A percentile compares a stretch with the other conserved stretches of the same genome.
phyloP scores from a whole-genome alignment of 1,140 invertebrate genomes.

The Ceratina australensis region DNA sequence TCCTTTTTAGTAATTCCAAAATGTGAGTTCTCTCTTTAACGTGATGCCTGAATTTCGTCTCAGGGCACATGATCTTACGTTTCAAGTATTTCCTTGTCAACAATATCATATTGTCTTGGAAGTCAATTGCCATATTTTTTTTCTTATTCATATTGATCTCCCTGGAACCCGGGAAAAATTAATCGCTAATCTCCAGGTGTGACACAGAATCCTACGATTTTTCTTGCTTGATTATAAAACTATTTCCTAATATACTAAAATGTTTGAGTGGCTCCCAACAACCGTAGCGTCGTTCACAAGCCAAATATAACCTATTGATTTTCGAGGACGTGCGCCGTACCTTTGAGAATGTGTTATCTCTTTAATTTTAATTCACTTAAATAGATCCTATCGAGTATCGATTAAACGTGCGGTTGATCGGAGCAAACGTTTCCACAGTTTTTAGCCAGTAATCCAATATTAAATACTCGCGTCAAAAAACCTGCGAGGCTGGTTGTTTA shows the following conservation, averaged over 20 bases:
- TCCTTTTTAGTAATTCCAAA: slow-evolving; percentile 85
- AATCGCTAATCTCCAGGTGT: not conserved
- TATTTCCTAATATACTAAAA: not conserved
- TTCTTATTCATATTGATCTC: slow-evolving; percentile 64
- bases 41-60: slow-evolving; percentile 81
- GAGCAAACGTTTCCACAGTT: not conserved
- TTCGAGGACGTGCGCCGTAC: not conserved
- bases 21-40: slow-evolving; percentile 83
- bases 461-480: slow-evolving; percentile 14
- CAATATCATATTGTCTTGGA: slow-evolving; percentile 77
- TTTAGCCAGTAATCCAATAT: slow-evolving; percentile 1
- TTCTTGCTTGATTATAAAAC: not conserved
- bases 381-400: not conserved
- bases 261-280: too few species aligned
- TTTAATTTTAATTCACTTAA: slow-evolving; percentile 25
- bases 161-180: slow-evolving; percentile 10
- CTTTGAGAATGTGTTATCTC: not conserved
- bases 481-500: slow-evolving; percentile 51
- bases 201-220: too few species aligned
- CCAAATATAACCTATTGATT: slow-evolving; percentile 50
- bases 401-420: not conserved
- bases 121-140: slow-evolving; percentile 70
- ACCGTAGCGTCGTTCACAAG: not conserved
- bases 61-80: slow-evolving; percentile 82
- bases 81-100: slow-evolving; percentile 83